Conservation (phyloP, 2,888 invertebrate genomes). For the Aphodius granarius region DNA sequence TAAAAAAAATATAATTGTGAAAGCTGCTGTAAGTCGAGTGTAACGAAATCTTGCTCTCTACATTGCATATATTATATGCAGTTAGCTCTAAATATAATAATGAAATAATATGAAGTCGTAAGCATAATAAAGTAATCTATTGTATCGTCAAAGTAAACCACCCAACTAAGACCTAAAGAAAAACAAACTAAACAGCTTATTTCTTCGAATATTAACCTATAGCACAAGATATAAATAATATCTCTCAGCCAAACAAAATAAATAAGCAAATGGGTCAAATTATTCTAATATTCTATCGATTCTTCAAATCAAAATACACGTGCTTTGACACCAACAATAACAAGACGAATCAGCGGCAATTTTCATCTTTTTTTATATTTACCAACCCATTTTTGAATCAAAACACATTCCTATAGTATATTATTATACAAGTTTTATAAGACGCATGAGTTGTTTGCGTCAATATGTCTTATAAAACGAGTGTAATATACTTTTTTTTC, state of each 20-base stretch:
- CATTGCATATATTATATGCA: not conserved
- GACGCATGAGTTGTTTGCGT: no score
- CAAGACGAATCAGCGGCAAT: not conserved
- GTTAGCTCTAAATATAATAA: not conserved
- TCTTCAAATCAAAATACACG: not conserved
- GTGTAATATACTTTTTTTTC: no score
- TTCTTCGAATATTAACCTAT: no score
- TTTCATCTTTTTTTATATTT: not conserved
- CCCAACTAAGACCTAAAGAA: no score
- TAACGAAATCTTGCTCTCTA: not conserved
- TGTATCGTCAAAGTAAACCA: no score
- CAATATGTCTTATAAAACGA: no score
- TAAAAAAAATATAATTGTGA: not conserved
- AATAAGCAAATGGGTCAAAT: not conserved
- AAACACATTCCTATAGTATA: not conserved
- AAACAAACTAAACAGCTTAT: no score
- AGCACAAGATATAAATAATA: no score
- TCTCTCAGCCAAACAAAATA: not conserved
- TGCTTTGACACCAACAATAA: not conserved
- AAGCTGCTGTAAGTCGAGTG: not conserved
- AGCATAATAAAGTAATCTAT: no score
- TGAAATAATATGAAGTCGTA: not conserved
- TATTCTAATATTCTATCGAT: no score
- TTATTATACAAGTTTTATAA: no score
- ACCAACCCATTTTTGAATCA: not conserved